Percentiles rank a stretch among this genome's conserved stretches.
phyloP scores from a whole-genome alignment of 1,140 invertebrate species.

The Lordiphosa clarofinis region DNA sequence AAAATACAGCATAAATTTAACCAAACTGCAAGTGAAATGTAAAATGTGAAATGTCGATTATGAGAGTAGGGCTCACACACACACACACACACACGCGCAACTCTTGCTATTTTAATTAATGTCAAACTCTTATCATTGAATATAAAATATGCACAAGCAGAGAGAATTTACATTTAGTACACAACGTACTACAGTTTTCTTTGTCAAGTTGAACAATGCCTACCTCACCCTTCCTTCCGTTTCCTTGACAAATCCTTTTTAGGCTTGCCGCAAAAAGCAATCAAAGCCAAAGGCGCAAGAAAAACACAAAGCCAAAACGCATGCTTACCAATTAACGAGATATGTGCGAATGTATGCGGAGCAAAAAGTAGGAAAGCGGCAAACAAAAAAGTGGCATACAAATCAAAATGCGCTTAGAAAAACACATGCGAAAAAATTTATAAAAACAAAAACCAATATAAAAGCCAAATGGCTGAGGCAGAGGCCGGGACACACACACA shows the following conservation, averaged over 20 bases:
- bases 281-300: slow-evolving; percentile 58
- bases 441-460: slow-evolving; percentile 63
- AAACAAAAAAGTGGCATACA: slow-evolving; percentile 62
- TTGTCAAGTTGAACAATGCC: slow-evolving; percentile 64
- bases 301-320: slow-evolving; percentile 50
- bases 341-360: slow-evolving; percentile 44
- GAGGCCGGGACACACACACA: no score
- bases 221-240: slow-evolving; percentile 12
- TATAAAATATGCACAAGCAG: slow-evolving; percentile 42
- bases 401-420: slow-evolving; percentile 70
- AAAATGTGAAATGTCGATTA: slow-evolving; percentile 43
- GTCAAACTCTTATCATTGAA: slow-evolving; percentile 62
- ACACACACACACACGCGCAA: slow-evolving; percentile 41
- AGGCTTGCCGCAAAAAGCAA: slow-evolving; percentile 66
- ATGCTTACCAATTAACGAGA: slow-evolving; percentile 69
- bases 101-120: slow-evolving; percentile 68
- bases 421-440: slow-evolving; percentile 59
- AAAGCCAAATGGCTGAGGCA: slow-evolving; percentile 29
- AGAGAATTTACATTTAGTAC: slow-evolving; percentile 15
- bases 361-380: not conserved
- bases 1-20: slow-evolving; percentile 41
- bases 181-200: slow-evolving; percentile 35
- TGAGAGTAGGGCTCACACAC: no score
- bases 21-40: slow-evolving; percentile 46
- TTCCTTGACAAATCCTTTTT: slow-evolving; percentile 59